Conservation (phyloP, 2,797 vertebrate genomes). For the Florisuga fusca region DNA sequence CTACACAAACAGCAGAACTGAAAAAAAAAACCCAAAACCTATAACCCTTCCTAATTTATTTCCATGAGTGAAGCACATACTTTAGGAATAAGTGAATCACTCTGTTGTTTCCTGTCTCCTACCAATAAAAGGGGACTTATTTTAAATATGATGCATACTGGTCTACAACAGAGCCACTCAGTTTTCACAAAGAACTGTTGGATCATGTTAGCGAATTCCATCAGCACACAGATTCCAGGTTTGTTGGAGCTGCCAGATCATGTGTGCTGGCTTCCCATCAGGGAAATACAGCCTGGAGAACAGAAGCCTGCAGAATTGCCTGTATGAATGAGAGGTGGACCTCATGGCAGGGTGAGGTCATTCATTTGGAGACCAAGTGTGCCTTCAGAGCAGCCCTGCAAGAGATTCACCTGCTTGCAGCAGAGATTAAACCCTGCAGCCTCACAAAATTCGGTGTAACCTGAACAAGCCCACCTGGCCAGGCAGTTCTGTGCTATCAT, state of each 20-base stretch:
- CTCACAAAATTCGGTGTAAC: accelerated
- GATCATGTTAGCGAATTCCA: neutral
- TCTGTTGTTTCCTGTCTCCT: slow-evolving; percentile 68
- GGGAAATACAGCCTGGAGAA: neutral
- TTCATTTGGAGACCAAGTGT: neutral
- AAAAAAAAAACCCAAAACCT: neutral
- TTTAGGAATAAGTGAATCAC: slow-evolving; percentile 68
- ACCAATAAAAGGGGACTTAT: slow-evolving; percentile 23
- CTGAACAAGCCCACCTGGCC: accelerated
- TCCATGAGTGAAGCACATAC: slow-evolving; percentile 55
- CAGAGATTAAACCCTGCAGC: accelerated
- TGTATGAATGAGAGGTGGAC: neutral
- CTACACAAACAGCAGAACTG: neutral
- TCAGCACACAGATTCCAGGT: neutral
- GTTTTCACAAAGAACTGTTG: neutral
- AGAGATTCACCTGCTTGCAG: accelerated
- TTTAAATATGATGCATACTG: neutral
- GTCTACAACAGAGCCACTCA: neutral
- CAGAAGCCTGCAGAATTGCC: neutral
- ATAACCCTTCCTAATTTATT: slow-evolving; percentile 50
- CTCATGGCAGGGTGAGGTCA: neutral
- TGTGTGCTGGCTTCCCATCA: neutral
- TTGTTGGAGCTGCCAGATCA: neutral
- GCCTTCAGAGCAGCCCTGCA: neutral
- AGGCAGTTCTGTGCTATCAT: accelerated